These are phyloP conservation scores for Ceraclea dissimilis DNA, from an alignment of 2,888 invertebrate species.

Conservation along the genomic window DNA sequence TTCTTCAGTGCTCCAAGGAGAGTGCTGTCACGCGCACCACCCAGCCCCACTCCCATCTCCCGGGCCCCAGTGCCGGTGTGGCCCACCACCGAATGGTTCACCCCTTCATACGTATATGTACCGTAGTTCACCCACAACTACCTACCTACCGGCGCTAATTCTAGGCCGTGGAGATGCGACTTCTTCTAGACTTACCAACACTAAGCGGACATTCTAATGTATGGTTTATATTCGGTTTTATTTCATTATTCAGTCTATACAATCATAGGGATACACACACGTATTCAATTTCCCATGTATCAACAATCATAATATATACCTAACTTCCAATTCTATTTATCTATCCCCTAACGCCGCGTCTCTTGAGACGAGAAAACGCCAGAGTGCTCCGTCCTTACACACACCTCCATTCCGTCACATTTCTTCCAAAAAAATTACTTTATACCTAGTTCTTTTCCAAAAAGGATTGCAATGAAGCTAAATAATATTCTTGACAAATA, in stretches of 20 bases:
- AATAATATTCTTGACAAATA: too few species aligned
- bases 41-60: conserved; percentile 3
- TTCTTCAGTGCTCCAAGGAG: conserved; percentile 24
- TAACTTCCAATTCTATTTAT: too few species aligned
- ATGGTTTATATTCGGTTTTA: conserved; percentile 4
- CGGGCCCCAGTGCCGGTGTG: conserved; percentile 1
- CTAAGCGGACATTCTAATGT: conserved; percentile 9
- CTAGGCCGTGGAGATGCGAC: conserved; percentile 17
- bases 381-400: too few species aligned
- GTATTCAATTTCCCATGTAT: too few species aligned
- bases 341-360: too few species aligned
- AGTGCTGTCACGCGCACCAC: conserved; percentile 23
- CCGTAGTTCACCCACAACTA: conserved; percentile 17
- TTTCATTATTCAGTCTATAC: background rate
- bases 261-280: too few species aligned
- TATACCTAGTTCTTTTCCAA: too few species aligned
- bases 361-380: too few species aligned
- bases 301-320: too few species aligned
- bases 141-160: conserved; percentile 9
- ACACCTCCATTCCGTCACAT: too few species aligned
- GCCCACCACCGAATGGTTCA: conserved; percentile 7
- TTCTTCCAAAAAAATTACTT: too few species aligned
- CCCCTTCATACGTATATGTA: conserved; percentile 12
- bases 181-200: conserved; percentile 8
- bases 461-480: too few species aligned